phyloP scores from a whole-genome alignment of 2,888 invertebrate genomes.

The Euphydryas editha region DNA sequence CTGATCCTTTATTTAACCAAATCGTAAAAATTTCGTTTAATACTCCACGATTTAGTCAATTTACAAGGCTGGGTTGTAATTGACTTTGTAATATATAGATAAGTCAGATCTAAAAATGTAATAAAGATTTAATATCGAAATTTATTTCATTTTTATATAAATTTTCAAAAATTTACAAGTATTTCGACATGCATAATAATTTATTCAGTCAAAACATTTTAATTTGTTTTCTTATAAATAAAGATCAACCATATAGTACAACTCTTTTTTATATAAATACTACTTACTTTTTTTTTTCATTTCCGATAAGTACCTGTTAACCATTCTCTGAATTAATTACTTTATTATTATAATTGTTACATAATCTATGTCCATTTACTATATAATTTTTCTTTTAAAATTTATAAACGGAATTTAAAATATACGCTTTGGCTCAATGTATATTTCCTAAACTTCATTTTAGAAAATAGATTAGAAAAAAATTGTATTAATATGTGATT shows the following conservation, averaged over 20 bases:
- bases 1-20: conserved; percentile 37
- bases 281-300: background rate
- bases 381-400: background rate
- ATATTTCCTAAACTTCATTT: conserved; percentile 8
- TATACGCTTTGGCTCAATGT: conserved; percentile 20
- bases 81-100: conserved; percentile 64
- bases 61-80: conserved; percentile 79
- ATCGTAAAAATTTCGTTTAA: conserved; percentile 49
- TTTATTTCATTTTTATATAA: conserved; percentile 17
- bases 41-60: conserved; percentile 65
- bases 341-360: no score
- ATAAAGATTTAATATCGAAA: conserved; percentile 11
- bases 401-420: conserved; percentile 4
- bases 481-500: background rate
- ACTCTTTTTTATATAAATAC: no score
- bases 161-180: background rate
- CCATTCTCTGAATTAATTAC: no score
- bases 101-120: conserved; percentile 46
- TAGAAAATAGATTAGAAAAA: conserved; percentile 9
- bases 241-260: no score
- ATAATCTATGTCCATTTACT: conserved; percentile 8
- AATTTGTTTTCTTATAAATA: background rate
- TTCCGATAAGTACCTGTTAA: background rate
- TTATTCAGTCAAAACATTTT: background rate
- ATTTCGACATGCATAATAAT: background rate